Evolutionary conservation across 2,888 invertebrate genomes (phyloP).

Genomic region (Chrysomela aeneicollis): DNA sequence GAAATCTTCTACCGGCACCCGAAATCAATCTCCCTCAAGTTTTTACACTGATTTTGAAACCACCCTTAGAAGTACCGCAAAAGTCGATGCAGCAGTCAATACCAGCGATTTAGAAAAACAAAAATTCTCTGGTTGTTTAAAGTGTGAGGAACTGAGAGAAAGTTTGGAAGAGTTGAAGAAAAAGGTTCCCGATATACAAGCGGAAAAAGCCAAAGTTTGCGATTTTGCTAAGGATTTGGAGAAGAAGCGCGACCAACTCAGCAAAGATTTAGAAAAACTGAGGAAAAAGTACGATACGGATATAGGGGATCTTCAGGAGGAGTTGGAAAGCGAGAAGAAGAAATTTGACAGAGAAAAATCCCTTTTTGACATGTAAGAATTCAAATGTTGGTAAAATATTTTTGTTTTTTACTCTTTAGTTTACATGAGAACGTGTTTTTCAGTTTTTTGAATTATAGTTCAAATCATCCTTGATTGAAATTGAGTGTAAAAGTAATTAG

Average conservation of each 20-base stretch:
- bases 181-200: slow-evolving; percentile 61
- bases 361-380: slow-evolving; percentile 56
- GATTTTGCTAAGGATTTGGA: slow-evolving; percentile 61
- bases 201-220: slow-evolving; percentile 60
- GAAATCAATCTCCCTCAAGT: slow-evolving; percentile 37
- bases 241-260: slow-evolving; percentile 65
- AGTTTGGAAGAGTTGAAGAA: slow-evolving; percentile 65
- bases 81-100: slow-evolving; percentile 41
- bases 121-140: slow-evolving; percentile 28
- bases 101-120: slow-evolving; percentile 35
- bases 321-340: slow-evolving; percentile 69
- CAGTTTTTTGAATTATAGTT: no score
- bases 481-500: no score
- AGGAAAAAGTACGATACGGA: slow-evolving; percentile 71
- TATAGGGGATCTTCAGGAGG: slow-evolving; percentile 68
- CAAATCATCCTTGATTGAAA: no score
- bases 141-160: slow-evolving; percentile 38
- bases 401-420: no score
- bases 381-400: no score
- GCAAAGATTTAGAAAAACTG: slow-evolving; percentile 62
- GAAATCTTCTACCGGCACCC: slow-evolving; percentile 40
- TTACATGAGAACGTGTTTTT: no score
- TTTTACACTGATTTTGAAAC: slow-evolving; percentile 42
- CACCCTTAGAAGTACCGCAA: slow-evolving; percentile 29
- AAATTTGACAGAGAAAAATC: slow-evolving; percentile 70